These are phyloP conservation scores for Oriolus oriolus DNA, from an alignment of 2,113 vertebrate genomes.

Conservation along the genomic window DNA sequence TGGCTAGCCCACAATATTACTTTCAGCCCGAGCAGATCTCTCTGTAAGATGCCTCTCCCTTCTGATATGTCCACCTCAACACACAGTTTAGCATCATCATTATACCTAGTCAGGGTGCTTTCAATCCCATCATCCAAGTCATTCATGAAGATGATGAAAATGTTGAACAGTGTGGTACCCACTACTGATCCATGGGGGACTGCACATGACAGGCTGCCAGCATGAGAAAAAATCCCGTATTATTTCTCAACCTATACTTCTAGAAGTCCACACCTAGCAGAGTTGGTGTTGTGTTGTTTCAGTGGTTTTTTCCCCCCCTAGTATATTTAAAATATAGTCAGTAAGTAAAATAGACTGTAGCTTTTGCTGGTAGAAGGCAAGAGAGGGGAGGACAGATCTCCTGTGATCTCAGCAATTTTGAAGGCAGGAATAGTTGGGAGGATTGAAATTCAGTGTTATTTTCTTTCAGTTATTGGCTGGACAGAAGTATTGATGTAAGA, in stretches of 20 bases:
- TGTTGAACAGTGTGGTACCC: neutral
- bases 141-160: neutral
- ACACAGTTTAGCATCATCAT: neutral
- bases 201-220: neutral
- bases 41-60: neutral
- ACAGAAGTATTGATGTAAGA: neutral
- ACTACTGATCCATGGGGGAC: neutral
- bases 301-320: fast-evolving
- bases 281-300: neutral
- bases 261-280: neutral
- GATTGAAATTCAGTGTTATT: neutral
- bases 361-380: neutral
- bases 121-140: neutral
- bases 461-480: neutral
- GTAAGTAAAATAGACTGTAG: neutral
- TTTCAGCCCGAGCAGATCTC: neutral
- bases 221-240: fast-evolving
- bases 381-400: neutral
- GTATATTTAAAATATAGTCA: neutral
- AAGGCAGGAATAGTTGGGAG: neutral
- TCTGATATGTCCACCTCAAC: neutral
- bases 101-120: neutral
- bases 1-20: neutral
- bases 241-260: neutral
- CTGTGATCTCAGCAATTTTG: neutral